Evolutionary conservation across 2,888 invertebrate genomes (phyloP).

Genomic region (Zhuqinia jingwanae): DNA sequence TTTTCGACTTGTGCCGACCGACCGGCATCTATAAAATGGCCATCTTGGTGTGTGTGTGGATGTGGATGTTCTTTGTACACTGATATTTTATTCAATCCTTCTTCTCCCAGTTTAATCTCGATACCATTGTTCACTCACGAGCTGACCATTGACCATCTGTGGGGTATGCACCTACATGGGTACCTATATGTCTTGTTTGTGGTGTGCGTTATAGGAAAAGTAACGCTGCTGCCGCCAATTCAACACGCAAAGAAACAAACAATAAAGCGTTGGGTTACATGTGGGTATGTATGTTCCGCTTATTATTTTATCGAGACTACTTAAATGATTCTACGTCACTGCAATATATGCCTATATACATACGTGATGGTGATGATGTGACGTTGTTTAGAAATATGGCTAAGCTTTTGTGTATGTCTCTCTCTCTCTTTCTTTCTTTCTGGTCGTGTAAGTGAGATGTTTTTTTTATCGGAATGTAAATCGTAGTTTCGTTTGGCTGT

Average conservation of each 20-base stretch:
- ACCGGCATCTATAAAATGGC: slow-evolving; percentile 4
- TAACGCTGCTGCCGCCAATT: slow-evolving; percentile 8
- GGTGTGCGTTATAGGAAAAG: slow-evolving; percentile 57
- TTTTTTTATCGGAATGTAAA: slow-evolving; percentile 13
- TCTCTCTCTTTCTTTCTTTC: too few species aligned
- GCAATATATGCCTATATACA: too few species aligned
- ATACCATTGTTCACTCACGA: slow-evolving; percentile 18
- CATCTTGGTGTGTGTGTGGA: neutral
- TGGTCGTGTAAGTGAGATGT: neutral
- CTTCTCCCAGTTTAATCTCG: neutral
- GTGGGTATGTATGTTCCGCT: neutral
- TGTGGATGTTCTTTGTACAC: slow-evolving; percentile 5
- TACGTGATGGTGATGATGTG: too few species aligned
- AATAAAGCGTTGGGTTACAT: too few species aligned
- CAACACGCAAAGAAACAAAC: slow-evolving; percentile 33
- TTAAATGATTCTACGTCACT: slow-evolving; percentile 8
- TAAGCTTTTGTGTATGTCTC: neutral
- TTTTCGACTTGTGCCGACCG: slow-evolving; percentile 38
- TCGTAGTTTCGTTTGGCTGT: neutral
- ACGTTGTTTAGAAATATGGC: neutral
- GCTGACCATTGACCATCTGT: slow-evolving; percentile 40
- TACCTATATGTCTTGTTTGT: slow-evolving; percentile 39
- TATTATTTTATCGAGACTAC: neutral
- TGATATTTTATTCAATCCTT: neutral
- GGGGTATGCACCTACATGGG: too few species aligned